A percentile compares a stretch with the other conserved stretches of the same genome.
Conservation (phyloP, 2,113 vertebrate genomes). For the Neopipo cinnamomea region DNA sequence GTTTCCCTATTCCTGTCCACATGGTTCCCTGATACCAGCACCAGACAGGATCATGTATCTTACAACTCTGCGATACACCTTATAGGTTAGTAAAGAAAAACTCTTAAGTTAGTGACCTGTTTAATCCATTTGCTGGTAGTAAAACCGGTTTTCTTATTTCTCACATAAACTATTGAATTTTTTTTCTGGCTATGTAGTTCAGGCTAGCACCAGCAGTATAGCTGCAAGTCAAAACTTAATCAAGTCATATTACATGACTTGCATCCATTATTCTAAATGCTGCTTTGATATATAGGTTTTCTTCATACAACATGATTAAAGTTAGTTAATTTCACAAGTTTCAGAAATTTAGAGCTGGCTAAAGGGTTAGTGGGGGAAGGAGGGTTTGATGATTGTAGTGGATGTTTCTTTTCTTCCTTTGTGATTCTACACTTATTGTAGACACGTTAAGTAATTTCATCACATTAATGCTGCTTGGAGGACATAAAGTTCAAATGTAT, state of each 20-base stretch:
- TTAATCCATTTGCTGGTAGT: no score
- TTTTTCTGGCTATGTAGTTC: background rate
- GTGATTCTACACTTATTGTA: background rate
- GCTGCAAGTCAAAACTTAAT: background rate
- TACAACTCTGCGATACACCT: no score
- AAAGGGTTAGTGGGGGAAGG: background rate
- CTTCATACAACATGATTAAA: background rate
- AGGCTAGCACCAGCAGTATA: background rate
- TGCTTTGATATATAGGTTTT: accelerated
- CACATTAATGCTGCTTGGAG: background rate
- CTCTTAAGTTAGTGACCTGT: no score
- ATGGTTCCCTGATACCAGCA: no score
- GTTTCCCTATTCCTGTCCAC: no score
- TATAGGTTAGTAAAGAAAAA: no score
- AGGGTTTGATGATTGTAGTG: background rate
- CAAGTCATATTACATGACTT: background rate
- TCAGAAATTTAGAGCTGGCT: background rate
- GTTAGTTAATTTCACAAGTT: background rate
- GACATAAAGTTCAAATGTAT: background rate
- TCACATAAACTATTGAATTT: background rate
- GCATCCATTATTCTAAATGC: background rate
- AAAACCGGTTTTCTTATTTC: no score
- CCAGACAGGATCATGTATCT: no score
- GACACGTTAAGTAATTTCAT: background rate
- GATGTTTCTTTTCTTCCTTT: background rate